These are phyloP conservation scores for Xiphydria camelus DNA, from an alignment of 2,888 invertebrate genomes.

Conservation along the genomic window DNA sequence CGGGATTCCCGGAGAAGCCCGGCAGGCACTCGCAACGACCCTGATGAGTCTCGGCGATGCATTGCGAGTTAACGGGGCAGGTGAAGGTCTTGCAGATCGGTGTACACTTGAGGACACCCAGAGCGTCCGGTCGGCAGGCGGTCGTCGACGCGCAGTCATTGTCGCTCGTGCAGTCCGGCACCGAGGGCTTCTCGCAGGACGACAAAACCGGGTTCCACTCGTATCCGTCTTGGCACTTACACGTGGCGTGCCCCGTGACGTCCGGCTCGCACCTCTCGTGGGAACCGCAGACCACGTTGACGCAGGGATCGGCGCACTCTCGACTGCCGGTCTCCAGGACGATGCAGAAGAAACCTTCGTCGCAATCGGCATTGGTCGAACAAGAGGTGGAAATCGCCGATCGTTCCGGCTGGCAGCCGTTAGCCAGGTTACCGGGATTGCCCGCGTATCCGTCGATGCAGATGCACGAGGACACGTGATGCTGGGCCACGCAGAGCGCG, in stretches of 20 bases:
- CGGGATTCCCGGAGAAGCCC: conserved; percentile 87
- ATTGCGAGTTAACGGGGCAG: conserved; percentile 82
- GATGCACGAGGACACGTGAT: conserved; percentile 83
- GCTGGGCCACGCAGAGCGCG: conserved; percentile 81
- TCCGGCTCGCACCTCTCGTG: conserved; percentile 80
- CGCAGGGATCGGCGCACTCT: conserved; percentile 78
- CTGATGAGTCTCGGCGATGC: conserved; percentile 72
- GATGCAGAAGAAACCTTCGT: conserved; percentile 70
- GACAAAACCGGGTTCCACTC: conserved; percentile 84
- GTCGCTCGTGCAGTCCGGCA: conserved; percentile 77
- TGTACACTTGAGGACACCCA: conserved; percentile 83
- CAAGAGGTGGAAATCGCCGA: conserved; percentile 65
- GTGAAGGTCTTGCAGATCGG: conserved; percentile 79
- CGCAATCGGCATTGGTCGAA: conserved; percentile 72
- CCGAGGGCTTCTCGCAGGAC: conserved; percentile 82
- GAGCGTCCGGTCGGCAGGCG: conserved; percentile 80
- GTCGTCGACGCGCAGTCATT: conserved; percentile 71
- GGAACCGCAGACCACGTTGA: conserved; percentile 78
- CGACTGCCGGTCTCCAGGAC: conserved; percentile 64
- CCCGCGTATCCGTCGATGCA: conserved; percentile 82
- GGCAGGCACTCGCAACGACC: conserved; percentile 82
- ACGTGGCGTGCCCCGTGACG: conserved; percentile 70
- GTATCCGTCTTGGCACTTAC: conserved; percentile 77
- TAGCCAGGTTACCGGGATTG: conserved; percentile 77
- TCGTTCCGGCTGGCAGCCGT: conserved; percentile 77